Conservation (phyloP, 2,888 invertebrate species). For the Bedellia somnulentella region DNA sequence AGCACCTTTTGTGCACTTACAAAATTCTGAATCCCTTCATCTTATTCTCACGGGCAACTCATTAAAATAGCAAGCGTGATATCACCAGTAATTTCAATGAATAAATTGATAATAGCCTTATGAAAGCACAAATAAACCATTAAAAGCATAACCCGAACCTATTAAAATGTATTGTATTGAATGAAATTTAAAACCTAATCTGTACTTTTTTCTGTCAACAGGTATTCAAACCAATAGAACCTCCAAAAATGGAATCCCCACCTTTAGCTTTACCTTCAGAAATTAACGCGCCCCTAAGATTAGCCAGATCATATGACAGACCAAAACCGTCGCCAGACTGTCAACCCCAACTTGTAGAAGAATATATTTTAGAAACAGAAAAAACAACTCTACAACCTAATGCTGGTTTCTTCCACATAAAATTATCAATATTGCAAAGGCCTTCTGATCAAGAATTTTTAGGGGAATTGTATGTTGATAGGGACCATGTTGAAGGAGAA, state of each 20-base stretch:
- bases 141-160: too few relatives aligned
- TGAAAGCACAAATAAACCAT: too few relatives aligned
- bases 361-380: slow-evolving; percentile 87
- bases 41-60: neutral
- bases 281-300: slow-evolving; percentile 27
- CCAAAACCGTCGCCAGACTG: slow-evolving; percentile 69
- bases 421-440: slow-evolving; percentile 83
- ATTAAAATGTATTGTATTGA: too few relatives aligned
- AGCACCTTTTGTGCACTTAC: too few relatives aligned
- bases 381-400: slow-evolving; percentile 63
- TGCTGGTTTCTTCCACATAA: slow-evolving; percentile 77
- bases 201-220: too few relatives aligned
- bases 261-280: slow-evolving; percentile 59
- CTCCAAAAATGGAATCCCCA: slow-evolving; percentile 64
- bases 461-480: slow-evolving; percentile 87
- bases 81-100: too few relatives aligned
- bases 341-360: slow-evolving; percentile 81
- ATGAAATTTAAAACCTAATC: too few relatives aligned
- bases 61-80: too few relatives aligned
- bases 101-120: too few relatives aligned
- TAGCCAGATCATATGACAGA: slow-evolving; percentile 61
- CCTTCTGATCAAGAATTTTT: slow-evolving; percentile 87
- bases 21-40: neutral
- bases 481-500: slow-evolving; percentile 76
- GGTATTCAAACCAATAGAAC: slow-evolving; percentile 65